phyloP scores from a whole-genome alignment of 2,113 vertebrate species.

The Trinectes maculatus region DNA sequence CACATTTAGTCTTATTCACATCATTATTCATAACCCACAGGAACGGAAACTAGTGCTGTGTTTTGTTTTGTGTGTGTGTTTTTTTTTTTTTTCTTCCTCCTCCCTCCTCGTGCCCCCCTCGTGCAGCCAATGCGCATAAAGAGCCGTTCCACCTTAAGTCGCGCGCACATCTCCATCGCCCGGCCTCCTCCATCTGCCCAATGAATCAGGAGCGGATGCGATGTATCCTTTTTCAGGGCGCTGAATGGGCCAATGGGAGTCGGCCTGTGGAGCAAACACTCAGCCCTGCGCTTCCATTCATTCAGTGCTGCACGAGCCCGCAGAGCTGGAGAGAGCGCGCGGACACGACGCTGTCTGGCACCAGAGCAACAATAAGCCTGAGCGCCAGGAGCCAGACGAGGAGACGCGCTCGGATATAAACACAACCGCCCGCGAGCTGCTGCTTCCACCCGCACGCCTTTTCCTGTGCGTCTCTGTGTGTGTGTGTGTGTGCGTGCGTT shows the following conservation, averaged over 20 bases:
- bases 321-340: constrained; percentile 51
- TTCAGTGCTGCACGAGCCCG: constrained; percentile 76
- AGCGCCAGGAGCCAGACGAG: no score
- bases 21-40: constrained; percentile 59
- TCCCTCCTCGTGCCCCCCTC: constrained; percentile 15
- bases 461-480: no score
- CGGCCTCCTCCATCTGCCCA: constrained; percentile 79
- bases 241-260: constrained; percentile 81
- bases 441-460: no score
- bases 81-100: constrained; percentile 6
- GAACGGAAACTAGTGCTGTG: constrained; percentile 47
- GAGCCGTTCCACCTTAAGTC: constrained; percentile 79
- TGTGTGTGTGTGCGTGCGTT: no score
- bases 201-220: constrained; percentile 84
- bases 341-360: constrained; percentile 24
- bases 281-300: constrained; percentile 80
- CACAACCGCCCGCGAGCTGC: no score
- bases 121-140: no score
- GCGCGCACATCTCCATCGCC: constrained; percentile 66
- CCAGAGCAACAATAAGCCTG: no score
- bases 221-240: constrained; percentile 83
- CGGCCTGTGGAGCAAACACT: constrained; percentile 78
- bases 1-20: constrained; percentile 47
- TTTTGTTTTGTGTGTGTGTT: background rate
- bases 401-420: constrained; percentile 54